Percentiles rank a stretch among this genome's conserved stretches.
phyloP scores from a whole-genome alignment of 2,888 invertebrate species.

The Hesperia comma region DNA sequence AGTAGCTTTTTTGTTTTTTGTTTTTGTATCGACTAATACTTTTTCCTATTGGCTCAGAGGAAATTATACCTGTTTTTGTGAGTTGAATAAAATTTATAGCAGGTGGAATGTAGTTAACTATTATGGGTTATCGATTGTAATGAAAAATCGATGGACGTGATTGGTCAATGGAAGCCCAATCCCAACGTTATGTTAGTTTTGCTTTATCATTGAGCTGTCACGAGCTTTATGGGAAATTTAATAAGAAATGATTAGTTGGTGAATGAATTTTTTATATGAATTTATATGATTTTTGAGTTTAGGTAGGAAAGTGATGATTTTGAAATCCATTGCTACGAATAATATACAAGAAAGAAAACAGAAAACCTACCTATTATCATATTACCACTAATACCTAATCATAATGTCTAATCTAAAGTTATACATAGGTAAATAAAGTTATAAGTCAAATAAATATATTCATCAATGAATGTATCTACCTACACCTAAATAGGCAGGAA shows the following conservation, averaged over 20 bases:
- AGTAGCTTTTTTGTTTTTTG: conserved; percentile 56
- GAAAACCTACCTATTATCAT: too few species aligned
- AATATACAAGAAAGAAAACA: too few species aligned
- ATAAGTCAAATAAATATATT: too few species aligned
- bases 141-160: conserved; percentile 58
- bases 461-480: too few species aligned
- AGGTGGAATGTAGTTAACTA: conserved; percentile 60
- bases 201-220: neutral
- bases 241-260: conserved; percentile 44
- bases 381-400: too few species aligned
- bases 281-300: too few species aligned
- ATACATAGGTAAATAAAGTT: too few species aligned
- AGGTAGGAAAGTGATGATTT: too few species aligned
- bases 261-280: conserved; percentile 49
- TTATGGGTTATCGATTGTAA: conserved; percentile 62
- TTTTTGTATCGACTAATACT: conserved; percentile 69
- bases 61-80: conserved; percentile 71
- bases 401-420: too few species aligned
- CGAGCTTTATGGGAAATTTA: conserved; percentile 16
- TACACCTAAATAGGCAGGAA: too few species aligned
- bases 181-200: conserved; percentile 5
- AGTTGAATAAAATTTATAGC: conserved; percentile 78
- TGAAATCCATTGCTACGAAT: too few species aligned
- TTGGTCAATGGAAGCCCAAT: conserved; percentile 63
- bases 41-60: conserved; percentile 79